Evolutionary conservation across 2,888 invertebrate species (phyloP).

Genomic region (Drosophila suboccidentalis): DNA sequence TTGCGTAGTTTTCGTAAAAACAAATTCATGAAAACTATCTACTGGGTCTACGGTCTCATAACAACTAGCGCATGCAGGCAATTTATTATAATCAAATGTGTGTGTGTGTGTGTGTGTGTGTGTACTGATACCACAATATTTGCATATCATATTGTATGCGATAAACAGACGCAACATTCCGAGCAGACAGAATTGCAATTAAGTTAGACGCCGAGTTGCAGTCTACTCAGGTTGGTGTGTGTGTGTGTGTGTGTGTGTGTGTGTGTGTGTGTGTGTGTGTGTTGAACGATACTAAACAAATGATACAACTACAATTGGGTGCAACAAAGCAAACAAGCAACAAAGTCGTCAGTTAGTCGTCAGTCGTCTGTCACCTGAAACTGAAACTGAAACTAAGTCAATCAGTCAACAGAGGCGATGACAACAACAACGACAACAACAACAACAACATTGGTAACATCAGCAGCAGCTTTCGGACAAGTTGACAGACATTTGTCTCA

Average conservation of each 20-base stretch:
- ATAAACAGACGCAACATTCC: slow-evolving; percentile 74
- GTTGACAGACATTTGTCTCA: slow-evolving; percentile 50
- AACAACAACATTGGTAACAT: slow-evolving; percentile 13
- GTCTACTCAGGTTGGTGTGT: background rate
- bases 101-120: slow-evolving; percentile 3
- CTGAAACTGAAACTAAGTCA: slow-evolving; percentile 52
- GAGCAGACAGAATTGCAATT: slow-evolving; percentile 75
- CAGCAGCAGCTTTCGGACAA: slow-evolving; percentile 18
- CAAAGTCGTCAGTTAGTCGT: slow-evolving; percentile 44
- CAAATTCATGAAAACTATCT: too few species aligned
- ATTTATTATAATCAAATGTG: slow-evolving; percentile 33
- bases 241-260: slow-evolving; percentile 15
- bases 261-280: slow-evolving; percentile 22
- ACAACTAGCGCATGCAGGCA: slow-evolving; percentile 52
- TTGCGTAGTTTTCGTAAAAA: too few species aligned
- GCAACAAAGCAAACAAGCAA: slow-evolving; percentile 30
- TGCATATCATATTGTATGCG: slow-evolving; percentile 75
- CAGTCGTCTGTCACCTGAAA: slow-evolving; percentile 58
- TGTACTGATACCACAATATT: slow-evolving; percentile 75
- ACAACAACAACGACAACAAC: slow-evolving; percentile 30
- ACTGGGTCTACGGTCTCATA: background rate
- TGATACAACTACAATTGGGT: slow-evolving; percentile 48
- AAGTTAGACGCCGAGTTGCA: slow-evolving; percentile 59
- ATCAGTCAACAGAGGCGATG: slow-evolving; percentile 66
- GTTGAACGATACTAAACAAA: slow-evolving; percentile 53